These are phyloP conservation scores for Formica exsecta DNA, from an alignment of 1,140 invertebrate genomes.

Conservation along the genomic window DNA sequence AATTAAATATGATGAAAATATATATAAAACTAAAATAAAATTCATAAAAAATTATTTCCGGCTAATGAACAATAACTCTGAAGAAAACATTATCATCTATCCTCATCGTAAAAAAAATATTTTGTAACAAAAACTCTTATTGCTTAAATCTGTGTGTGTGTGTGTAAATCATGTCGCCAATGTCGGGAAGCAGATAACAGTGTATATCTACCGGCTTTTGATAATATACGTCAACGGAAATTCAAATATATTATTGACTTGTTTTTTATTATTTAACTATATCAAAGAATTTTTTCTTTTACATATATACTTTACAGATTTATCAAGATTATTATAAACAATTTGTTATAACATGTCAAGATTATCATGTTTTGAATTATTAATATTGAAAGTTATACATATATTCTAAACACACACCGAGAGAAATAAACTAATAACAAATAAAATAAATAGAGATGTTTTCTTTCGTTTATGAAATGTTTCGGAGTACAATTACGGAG, in stretches of 20 bases:
- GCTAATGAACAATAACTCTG: not conserved
- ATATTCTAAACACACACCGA: not conserved
- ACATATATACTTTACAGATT: not conserved
- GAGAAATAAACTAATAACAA: not conserved
- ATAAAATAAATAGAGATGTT: not conserved
- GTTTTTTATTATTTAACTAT: not conserved
- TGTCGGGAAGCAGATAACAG: not conserved
- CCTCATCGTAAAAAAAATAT: not conserved
- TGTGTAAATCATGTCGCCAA: not conserved
- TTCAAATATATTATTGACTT: not conserved
- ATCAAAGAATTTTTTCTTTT: not conserved
- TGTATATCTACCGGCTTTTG: constrained; percentile 2
- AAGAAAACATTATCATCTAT: not conserved
- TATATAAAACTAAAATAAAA: not conserved
- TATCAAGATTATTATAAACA: not conserved
- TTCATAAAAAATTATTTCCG: not conserved
- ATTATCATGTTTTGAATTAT: not conserved
- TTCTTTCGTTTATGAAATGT: not conserved
- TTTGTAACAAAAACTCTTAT: not conserved
- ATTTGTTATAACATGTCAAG: not conserved
- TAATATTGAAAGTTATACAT: not conserved
- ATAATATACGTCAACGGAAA: not conserved
- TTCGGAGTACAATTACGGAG: not conserved
- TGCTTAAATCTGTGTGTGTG: not conserved
- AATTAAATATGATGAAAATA: not conserved